Evolutionary conservation across 2,797 vertebrate species (phyloP), one percentile per base, ranked within the genome.

Genomic region (Allobates femoralis): DNA sequence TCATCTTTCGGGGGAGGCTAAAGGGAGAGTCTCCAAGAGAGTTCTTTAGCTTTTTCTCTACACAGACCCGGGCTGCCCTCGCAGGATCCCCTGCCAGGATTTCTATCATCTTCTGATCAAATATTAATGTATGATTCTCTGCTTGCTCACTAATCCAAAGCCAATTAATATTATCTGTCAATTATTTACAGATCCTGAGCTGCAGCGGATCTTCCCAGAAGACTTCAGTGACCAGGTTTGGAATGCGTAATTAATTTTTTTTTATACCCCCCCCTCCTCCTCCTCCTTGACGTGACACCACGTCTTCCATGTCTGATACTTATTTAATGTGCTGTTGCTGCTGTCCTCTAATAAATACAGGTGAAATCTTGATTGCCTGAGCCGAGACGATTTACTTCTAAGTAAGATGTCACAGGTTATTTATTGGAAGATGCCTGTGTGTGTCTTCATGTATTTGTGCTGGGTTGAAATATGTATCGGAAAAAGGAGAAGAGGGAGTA

Each of bases 141-240:
- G 96, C 97, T 96, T 98, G 97, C 97, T 98, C 97, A 97, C 97
- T 98, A 99, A 99, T 99, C 97, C 97, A 99, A 98, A 98, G 97
- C 98, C 98, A 99, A 99, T 99, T 99, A 99, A 99, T 99, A 99
- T 99, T 98, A 99, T 98, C 98, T 99, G 97, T 99, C 98, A 99
- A 99, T 99, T 99, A 99, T 99, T 99, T 98, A 99, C 97, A 98
- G 97, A 99, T 99, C 96, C 97, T 97, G 97, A 99, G 97, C 97
- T 99, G 97, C 95, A 96, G 96, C 96, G 96, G 96, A 96, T 96
- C 95, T 96, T 98, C 98, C 97, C 97, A 30, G 91, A 97, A 95
- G 98, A 98, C 94, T 95, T 96, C 96, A 97, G 96, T 96, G 97
- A 97, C 97, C 97, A 99, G 97, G 97, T 98, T 98, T 95, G 97